Conservation (phyloP, 2,888 invertebrate genomes). For the Sussaba pulchella region DNA sequence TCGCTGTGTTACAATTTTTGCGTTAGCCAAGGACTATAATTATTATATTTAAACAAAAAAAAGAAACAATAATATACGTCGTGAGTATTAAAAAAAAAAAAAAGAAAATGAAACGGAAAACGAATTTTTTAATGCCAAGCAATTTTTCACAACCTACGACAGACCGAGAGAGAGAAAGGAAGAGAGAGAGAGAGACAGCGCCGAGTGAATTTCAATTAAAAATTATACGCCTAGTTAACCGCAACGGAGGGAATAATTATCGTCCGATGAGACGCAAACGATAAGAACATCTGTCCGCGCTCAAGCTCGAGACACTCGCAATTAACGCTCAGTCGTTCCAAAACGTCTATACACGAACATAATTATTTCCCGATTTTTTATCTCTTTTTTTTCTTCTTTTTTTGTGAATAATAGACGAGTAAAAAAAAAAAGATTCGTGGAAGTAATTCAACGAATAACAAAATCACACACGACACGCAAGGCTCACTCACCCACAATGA, state of each 20-base stretch:
- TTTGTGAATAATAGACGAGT: slow-evolving; percentile 44
- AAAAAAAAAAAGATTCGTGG: slow-evolving; percentile 67
- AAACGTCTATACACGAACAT: slow-evolving; percentile 17
- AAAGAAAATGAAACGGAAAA: slow-evolving; percentile 4
- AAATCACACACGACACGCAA: not conserved
- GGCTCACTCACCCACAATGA: slow-evolving; percentile 17
- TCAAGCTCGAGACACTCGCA: too few relatives aligned
- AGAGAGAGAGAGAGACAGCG: not conserved
- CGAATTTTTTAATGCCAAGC: slow-evolving; percentile 72
- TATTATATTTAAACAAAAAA: slow-evolving; percentile 5
- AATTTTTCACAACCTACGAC: slow-evolving; percentile 71
- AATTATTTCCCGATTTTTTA: slow-evolving; percentile 28
- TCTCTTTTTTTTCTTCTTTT: slow-evolving; percentile 34
- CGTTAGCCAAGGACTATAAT: slow-evolving; percentile 41
- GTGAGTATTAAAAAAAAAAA: slow-evolving; percentile 40
- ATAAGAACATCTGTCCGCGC: too few relatives aligned
- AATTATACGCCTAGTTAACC: slow-evolving; percentile 45
- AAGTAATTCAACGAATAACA: slow-evolving; percentile 56
- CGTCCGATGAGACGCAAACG: slow-evolving; percentile 13
- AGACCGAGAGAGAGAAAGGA: not conserved
- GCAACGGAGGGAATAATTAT: slow-evolving; percentile 45
- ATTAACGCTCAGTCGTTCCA: slow-evolving; percentile 18
- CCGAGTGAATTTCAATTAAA: slow-evolving; percentile 5
- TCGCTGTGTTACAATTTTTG: slow-evolving; percentile 43
- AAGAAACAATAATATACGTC: slow-evolving; percentile 49